These are phyloP conservation scores for Leptinotarsa defecta DNA, from an alignment of 1,140 invertebrate genomes.

Conservation along the genomic window DNA sequence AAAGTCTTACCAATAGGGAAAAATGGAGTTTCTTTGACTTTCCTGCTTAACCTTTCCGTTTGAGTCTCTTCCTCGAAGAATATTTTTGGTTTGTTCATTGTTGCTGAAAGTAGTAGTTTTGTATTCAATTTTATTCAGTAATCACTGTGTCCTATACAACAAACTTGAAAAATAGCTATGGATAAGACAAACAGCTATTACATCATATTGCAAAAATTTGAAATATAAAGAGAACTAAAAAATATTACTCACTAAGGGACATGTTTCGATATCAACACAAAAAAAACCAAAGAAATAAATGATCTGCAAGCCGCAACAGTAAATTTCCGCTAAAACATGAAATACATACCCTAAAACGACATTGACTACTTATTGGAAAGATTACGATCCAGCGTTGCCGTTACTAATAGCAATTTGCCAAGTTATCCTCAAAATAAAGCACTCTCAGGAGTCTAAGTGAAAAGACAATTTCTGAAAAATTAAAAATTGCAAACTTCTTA, in stretches of 20 bases:
- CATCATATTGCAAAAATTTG: neutral
- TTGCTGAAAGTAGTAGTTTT: conserved; percentile 2
- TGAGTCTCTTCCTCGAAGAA: conserved; percentile 58
- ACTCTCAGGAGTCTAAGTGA: too few relatives aligned
- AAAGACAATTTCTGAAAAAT: too few relatives aligned
- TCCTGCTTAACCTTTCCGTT: conserved; percentile 62
- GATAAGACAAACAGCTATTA: neutral
- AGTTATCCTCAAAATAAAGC: too few relatives aligned
- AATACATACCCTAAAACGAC: too few relatives aligned
- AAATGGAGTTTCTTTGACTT: conserved; percentile 69
- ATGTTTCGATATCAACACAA: neutral
- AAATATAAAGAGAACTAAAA: neutral
- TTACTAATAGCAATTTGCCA: too few relatives aligned
- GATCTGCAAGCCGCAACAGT: too few relatives aligned
- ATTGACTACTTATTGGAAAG: too few relatives aligned
- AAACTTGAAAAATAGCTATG: neutral
- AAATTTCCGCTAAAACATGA: too few relatives aligned
- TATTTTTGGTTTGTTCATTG: conserved; percentile 19
- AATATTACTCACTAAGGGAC: neutral
- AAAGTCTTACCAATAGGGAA: conserved; percentile 65
- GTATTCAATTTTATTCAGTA: too few relatives aligned
- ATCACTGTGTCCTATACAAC: too few relatives aligned
- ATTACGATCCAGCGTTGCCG: too few relatives aligned
- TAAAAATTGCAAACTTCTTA: too few relatives aligned
- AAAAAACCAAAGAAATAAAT: neutral